Conservation (phyloP, 2,797 vertebrate species). For the Rhincodon typus region DNA sequence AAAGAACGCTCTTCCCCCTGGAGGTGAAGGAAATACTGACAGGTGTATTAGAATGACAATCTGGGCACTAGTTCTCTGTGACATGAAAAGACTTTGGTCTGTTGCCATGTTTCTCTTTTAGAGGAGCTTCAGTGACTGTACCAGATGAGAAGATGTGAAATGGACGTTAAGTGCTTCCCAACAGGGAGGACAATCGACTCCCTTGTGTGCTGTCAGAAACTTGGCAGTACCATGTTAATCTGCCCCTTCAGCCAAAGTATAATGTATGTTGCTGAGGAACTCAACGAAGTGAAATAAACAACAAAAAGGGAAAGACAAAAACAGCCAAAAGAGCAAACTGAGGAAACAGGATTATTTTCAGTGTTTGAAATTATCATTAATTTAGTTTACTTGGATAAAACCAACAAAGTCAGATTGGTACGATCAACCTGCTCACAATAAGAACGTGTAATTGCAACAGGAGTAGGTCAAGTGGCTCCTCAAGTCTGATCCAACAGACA, state of each 20-base stretch:
- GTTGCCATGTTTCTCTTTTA: neutral
- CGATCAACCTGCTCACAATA: neutral
- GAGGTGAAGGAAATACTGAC: neutral
- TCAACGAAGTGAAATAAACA: neutral
- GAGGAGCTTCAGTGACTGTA: neutral
- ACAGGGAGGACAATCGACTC: neutral
- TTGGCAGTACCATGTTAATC: neutral
- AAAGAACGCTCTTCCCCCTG: neutral
- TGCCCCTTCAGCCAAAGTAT: neutral
- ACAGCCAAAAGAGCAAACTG: neutral
- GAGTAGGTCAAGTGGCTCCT: neutral
- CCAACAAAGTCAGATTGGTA: neutral
- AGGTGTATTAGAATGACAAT: neutral
- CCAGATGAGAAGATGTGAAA: neutral
- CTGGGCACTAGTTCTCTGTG: neutral
- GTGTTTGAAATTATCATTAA: neutral
- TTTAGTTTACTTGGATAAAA: neutral
- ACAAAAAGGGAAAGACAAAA: neutral
- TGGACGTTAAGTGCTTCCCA: neutral
- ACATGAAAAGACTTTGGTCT: neutral
- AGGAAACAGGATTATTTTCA: neutral
- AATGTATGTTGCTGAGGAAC: neutral
- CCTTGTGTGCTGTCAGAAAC: neutral
- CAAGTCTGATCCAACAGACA: neutral
- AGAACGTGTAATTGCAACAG: neutral